phyloP scores from a whole-genome alignment of 2,888 invertebrate species.

The Muscina levida region DNA sequence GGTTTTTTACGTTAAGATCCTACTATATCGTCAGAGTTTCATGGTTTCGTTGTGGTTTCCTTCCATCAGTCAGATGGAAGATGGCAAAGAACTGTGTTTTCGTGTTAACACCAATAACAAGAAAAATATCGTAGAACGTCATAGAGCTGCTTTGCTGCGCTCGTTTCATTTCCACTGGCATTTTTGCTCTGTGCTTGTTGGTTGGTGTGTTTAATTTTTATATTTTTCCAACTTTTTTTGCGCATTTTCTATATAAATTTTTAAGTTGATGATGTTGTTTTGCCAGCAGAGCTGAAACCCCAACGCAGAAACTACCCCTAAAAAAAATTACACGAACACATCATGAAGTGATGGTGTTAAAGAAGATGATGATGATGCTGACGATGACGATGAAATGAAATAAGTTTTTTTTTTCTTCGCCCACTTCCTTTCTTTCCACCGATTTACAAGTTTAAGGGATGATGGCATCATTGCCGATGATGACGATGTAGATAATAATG shows the following conservation, averaged over 20 bases:
- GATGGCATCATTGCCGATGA: too few species aligned
- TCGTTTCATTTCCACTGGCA: slow-evolving; percentile 50
- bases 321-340: neutral
- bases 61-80: slow-evolving; percentile 13
- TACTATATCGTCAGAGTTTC: slow-evolving; percentile 59
- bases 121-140: slow-evolving; percentile 14
- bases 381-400: slow-evolving; percentile 39
- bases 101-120: slow-evolving; percentile 45
- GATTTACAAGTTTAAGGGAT: slow-evolving; percentile 59
- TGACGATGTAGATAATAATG: slow-evolving; percentile 33
- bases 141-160: slow-evolving; percentile 36
- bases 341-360: neutral
- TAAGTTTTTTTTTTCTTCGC: slow-evolving; percentile 22
- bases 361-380: slow-evolving; percentile 24
- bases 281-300: slow-evolving; percentile 37
- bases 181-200: slow-evolving; percentile 12
- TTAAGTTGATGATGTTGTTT: slow-evolving; percentile 59
- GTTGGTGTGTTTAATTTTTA: slow-evolving; percentile 50
- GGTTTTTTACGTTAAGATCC: slow-evolving; percentile 44
- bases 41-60: slow-evolving; percentile 40
- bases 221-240: slow-evolving; percentile 42
- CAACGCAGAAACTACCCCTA: slow-evolving; percentile 51
- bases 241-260: slow-evolving; percentile 54
- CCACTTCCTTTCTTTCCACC: slow-evolving; percentile 34
- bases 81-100: slow-evolving; percentile 53